phyloP scores from a whole-genome alignment of 2,888 invertebrate genomes.

The Anthophora plumipes region DNA sequence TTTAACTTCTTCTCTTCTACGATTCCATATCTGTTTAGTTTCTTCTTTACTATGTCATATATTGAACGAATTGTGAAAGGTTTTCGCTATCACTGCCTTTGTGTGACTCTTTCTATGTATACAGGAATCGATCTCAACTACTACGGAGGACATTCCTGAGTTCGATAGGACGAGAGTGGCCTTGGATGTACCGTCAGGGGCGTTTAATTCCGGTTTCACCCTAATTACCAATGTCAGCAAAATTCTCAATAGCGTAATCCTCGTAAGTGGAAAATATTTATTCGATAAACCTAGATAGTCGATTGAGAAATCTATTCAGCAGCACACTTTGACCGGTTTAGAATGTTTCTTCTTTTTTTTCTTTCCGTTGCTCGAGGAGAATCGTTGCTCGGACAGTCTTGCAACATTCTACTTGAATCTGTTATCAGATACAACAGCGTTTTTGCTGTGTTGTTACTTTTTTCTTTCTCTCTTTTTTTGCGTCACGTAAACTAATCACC shows the following conservation, averaged over 20 bases:
- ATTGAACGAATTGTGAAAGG: too few species aligned
- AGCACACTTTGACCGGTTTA: background rate
- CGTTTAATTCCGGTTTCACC: conserved; percentile 89
- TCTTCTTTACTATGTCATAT: too few species aligned
- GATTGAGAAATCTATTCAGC: background rate
- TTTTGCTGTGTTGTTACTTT: background rate
- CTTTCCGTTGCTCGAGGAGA: background rate
- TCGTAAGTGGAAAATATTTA: conserved; percentile 85
- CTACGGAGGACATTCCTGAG: conserved; percentile 85
- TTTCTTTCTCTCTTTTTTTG: too few species aligned
- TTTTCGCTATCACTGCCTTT: conserved; percentile 22
- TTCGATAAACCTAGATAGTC: background rate
- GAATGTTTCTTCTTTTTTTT: too few species aligned
- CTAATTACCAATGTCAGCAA: conserved; percentile 89
- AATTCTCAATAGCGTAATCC: conserved; percentile 88
- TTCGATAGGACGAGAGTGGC: conserved; percentile 86
- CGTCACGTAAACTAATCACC: background rate
- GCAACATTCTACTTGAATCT: background rate
- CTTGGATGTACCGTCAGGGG: conserved; percentile 88
- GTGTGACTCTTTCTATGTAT: conserved; percentile 50
- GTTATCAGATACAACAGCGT: background rate
- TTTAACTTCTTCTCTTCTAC: too few species aligned
- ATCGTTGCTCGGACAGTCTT: background rate
- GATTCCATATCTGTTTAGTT: too few species aligned
- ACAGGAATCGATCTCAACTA: conserved; percentile 77